Conservation (phyloP, 2,888 invertebrate genomes). For the Pyrrhia umbra region DNA sequence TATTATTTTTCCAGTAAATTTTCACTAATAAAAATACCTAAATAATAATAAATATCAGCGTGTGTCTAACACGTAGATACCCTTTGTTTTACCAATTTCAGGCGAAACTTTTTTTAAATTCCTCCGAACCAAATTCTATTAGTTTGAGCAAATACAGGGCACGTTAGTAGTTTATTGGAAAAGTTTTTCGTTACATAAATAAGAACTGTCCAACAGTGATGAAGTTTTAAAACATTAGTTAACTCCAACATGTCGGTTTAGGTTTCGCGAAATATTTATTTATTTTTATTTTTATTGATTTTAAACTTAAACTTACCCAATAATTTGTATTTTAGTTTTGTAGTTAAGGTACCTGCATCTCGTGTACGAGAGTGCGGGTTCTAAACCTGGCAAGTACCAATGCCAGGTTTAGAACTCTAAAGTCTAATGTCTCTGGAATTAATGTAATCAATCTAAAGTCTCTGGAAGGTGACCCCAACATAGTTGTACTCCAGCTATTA, state of each 20-base stretch:
- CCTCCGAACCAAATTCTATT: slow-evolving; percentile 40
- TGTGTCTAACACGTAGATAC: background rate
- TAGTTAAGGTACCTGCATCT: too few species aligned
- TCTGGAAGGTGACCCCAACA: too few species aligned
- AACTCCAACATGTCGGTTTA: slow-evolving; percentile 31
- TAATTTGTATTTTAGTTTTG: too few species aligned
- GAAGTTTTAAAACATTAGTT: slow-evolving; percentile 52
- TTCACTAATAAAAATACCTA: background rate
- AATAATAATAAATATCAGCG: background rate
- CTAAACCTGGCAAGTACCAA: too few species aligned
- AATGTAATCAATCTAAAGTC: too few species aligned
- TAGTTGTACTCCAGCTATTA: too few species aligned
- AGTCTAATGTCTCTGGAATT: too few species aligned
- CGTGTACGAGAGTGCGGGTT: too few species aligned
- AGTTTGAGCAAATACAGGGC: slow-evolving; percentile 37
- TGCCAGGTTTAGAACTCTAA: background rate
- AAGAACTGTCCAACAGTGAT: slow-evolving; percentile 59
- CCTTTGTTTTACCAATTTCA: slow-evolving; percentile 30
- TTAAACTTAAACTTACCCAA: too few species aligned
- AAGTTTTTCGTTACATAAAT: slow-evolving; percentile 56
- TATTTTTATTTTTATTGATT: too few species aligned
- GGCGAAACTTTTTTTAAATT: slow-evolving; percentile 37
- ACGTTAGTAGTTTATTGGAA: slow-evolving; percentile 54
- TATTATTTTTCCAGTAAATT: background rate
- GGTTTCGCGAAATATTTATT: background rate